Evolutionary conservation across 2,888 invertebrate genomes (phyloP).

Genomic region (Papilio gigon): DNA sequence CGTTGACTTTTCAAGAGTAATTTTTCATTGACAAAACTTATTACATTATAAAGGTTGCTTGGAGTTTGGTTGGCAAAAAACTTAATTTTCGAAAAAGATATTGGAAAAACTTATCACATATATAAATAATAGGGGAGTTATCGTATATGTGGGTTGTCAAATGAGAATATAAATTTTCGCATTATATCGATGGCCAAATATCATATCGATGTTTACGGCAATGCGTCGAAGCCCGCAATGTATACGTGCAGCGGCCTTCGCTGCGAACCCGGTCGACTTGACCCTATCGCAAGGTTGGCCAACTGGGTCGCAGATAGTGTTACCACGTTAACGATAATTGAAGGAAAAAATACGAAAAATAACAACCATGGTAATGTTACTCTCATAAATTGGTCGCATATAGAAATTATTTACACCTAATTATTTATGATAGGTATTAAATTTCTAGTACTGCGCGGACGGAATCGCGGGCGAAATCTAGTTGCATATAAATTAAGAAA

Average conservation of each 20-base stretch:
- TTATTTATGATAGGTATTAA: no score
- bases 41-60: not conserved
- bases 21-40: not conserved
- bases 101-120: not conserved
- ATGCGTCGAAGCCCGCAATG: slow-evolving; percentile 11
- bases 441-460: no score
- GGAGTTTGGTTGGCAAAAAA: not conserved
- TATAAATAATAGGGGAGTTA: not conserved
- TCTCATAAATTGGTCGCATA: not conserved
- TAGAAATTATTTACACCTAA: no score
- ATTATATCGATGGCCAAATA: not conserved
- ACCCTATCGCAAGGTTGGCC: slow-evolving; percentile 36
- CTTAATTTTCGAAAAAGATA: not conserved
- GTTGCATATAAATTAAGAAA: no score
- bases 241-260: slow-evolving; percentile 30
- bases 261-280: slow-evolving; percentile 35
- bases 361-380: not conserved
- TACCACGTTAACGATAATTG: slow-evolving; percentile 6
- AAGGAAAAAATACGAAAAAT: not conserved
- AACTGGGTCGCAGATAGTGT: slow-evolving; percentile 35
- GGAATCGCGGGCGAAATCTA: no score
- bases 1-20: slow-evolving; percentile 12
- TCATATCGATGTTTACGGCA: slow-evolving; percentile 9
- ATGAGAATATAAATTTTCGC: not conserved
- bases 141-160: no score